These are phyloP conservation scores for Chloebia gouldiae DNA, from an alignment of 2,113 vertebrate genomes.

Conservation along the genomic window DNA sequence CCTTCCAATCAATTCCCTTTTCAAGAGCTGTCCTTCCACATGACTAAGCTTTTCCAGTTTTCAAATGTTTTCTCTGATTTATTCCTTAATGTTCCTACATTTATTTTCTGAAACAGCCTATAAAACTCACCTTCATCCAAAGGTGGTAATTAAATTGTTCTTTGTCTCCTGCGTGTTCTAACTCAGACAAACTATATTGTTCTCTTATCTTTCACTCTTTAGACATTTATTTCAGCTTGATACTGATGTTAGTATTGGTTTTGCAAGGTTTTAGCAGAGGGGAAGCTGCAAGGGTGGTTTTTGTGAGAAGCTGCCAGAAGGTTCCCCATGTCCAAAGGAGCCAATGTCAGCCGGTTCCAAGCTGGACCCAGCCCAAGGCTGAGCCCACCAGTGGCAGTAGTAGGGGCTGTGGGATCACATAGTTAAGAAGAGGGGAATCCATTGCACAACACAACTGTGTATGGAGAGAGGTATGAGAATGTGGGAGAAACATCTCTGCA, in stretches of 20 bases:
- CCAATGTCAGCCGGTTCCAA: fast-evolving
- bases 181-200: background rate
- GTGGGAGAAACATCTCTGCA: background rate
- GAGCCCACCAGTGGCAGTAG: background rate
- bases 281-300: background rate
- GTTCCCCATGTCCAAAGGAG: background rate
- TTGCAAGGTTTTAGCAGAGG: background rate
- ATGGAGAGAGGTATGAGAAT: background rate
- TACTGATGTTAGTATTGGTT: background rate
- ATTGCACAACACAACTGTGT: background rate
- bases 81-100: background rate
- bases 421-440: too few species aligned
- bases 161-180: background rate
- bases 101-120: background rate
- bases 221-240: background rate
- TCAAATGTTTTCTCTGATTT: background rate
- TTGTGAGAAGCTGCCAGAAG: background rate
- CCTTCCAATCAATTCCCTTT: background rate
- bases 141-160: background rate
- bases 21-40: background rate
- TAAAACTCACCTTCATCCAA: background rate
- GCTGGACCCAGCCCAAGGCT: background rate
- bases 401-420: background rate
- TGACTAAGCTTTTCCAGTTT: background rate
- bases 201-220: background rate